Evolutionary conservation across 30 jellyfish, hydroid and myxozoan genomes (phyloP).

Genomic region (Clytia hemisphaerica): DNA sequence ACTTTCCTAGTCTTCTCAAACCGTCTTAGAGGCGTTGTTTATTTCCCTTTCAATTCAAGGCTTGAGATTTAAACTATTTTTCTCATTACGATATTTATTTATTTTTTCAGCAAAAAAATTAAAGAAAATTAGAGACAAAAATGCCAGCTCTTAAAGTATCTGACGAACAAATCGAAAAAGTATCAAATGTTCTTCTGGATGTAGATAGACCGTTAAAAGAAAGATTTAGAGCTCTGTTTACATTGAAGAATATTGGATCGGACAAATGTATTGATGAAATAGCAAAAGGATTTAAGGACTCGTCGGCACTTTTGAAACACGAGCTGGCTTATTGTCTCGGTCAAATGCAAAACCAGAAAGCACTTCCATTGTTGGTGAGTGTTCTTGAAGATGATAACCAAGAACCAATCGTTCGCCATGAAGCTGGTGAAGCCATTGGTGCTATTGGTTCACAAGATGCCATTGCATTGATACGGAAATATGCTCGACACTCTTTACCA

Average conservation of each 20-base stretch:
- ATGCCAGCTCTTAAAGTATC: slow-evolving; percentile 1
- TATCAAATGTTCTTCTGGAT: slow-evolving; percentile 49
- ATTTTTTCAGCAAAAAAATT: neutral
- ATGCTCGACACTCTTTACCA: slow-evolving; percentile 31
- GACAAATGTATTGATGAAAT: slow-evolving; percentile 57
- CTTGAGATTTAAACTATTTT: no score
- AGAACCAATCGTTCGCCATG: slow-evolving; percentile 94
- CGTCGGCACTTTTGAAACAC: slow-evolving; percentile 94
- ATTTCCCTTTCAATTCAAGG: no score
- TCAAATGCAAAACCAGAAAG: slow-evolving; percentile 86
- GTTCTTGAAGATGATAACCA: slow-evolving; percentile 59
- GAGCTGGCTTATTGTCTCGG: slow-evolving; percentile 98
- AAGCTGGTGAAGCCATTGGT: slow-evolving; percentile 98
- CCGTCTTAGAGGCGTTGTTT: no score
- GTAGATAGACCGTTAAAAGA: slow-evolving; percentile 55
- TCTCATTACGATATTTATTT: no score
- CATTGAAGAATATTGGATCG: slow-evolving; percentile 61
- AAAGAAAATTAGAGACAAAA: neutral
- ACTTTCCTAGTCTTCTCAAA: no score
- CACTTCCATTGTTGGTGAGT: slow-evolving; percentile 35
- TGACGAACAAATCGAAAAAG: slow-evolving; percentile 20
- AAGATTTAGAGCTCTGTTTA: slow-evolving; percentile 76
- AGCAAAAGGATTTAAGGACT: slow-evolving; percentile 52
- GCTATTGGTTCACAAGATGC: slow-evolving; percentile 72
- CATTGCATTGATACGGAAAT: slow-evolving; percentile 36